Percentiles rank a stretch among this genome's conserved stretches.
These are phyloP conservation scores for Silurus lanzhouensis DNA, from an alignment of 2,797 vertebrate genomes.

Conservation along the genomic window DNA sequence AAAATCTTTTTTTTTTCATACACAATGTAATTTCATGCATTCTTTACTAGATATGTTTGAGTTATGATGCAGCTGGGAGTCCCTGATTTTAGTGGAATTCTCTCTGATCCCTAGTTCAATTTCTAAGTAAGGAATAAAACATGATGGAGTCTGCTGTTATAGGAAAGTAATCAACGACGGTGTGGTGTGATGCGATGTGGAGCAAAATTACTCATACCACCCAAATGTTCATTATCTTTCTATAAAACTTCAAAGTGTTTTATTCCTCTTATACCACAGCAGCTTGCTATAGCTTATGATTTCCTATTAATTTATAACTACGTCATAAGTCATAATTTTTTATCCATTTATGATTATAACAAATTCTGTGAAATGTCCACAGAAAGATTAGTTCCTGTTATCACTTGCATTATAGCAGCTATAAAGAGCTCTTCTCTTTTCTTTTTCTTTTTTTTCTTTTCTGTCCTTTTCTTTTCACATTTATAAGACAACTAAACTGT, in stretches of 20 bases:
- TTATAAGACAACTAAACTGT: neutral
- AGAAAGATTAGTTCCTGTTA: neutral
- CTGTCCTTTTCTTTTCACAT: neutral
- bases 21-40: slow-evolving; percentile 63
- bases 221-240: slow-evolving; percentile 12
- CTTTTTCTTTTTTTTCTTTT: neutral
- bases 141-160: neutral
- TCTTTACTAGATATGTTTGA: slow-evolving; percentile 70
- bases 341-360: neutral
- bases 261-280: slow-evolving; percentile 27
- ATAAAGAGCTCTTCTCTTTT: neutral
- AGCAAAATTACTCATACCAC: neutral
- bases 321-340: neutral
- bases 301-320: neutral
- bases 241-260: slow-evolving; percentile 5
- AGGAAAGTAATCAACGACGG: neutral
- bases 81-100: slow-evolving; percentile 64
- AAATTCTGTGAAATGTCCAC: neutral
- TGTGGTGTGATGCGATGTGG: neutral
- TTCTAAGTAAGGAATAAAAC: slow-evolving; percentile 1
- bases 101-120: slow-evolving; percentile 34
- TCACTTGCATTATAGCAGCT: neutral
- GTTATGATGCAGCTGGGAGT: slow-evolving; percentile 92
- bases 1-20: slow-evolving; percentile 50
- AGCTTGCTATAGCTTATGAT: neutral